Evolutionary conservation across 2,113 vertebrate species (phyloP).

Genomic region (Tenrec ecaudatus): DNA sequence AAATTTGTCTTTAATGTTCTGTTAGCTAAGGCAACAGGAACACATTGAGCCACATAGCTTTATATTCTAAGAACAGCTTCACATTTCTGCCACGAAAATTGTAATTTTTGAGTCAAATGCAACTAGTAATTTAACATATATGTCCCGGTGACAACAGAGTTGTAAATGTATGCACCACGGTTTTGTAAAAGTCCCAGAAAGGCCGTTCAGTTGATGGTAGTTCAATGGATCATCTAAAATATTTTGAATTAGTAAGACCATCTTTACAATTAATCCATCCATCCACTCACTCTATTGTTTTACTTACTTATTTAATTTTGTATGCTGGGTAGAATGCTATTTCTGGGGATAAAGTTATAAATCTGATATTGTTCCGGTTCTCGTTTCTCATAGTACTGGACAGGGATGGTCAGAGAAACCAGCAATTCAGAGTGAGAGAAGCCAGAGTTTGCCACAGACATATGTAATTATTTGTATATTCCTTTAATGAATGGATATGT

Average conservation of each 20-base stretch:
- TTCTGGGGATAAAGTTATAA: not conserved
- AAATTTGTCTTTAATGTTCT: slow-evolving; percentile 64
- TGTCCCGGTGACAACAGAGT: slow-evolving; percentile 36
- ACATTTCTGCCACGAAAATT: slow-evolving; percentile 68
- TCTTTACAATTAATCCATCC: not conserved
- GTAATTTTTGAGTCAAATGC: slow-evolving; percentile 65
- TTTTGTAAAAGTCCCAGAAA: slow-evolving; percentile 23
- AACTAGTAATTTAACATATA: slow-evolving; percentile 49
- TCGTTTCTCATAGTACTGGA: not conserved
- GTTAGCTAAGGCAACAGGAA: slow-evolving; percentile 61
- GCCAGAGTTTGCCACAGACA: not conserved
- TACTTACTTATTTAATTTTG: not conserved
- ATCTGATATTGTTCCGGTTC: not conserved
- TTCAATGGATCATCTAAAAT: slow-evolving; percentile 16
- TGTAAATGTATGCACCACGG: slow-evolving; percentile 7
- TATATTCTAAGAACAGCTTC: slow-evolving; percentile 63
- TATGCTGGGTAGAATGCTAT: not conserved
- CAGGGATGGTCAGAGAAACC: not conserved
- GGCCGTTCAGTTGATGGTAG: not conserved
- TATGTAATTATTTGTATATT: not conserved
- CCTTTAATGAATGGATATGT: no score
- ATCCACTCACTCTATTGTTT: not conserved
- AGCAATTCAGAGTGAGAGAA: slow-evolving; percentile 1
- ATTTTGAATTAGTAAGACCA: not conserved
- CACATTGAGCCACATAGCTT: not conserved